Evolutionary conservation across 2,888 invertebrate species (phyloP), one percentile per base, ranked within the genome.

Genomic region (Drosophila atripex): DNA sequence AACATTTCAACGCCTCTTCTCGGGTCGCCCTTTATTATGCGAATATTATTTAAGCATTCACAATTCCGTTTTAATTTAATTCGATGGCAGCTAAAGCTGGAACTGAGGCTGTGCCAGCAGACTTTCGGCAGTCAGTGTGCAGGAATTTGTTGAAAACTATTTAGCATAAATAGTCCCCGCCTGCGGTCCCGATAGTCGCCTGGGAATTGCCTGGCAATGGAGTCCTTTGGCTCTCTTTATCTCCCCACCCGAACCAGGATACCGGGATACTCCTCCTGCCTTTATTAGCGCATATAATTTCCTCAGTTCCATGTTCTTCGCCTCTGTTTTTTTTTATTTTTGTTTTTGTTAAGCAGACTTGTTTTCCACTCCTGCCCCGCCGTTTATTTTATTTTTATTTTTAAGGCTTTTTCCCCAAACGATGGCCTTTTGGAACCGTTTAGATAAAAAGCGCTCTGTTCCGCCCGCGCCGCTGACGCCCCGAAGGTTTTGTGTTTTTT

Each of bases 31-130:
- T 71, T 71, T 71, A 71, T 72, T 72, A 72, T 72, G 71, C 69
- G 69, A 71, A 69, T 84, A 84, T 84, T 87, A 87, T 87, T 87
- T 71, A 78, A 75, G 85, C 78, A 78, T 87, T 80, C 78, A 74
- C 78, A 78, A 85, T 87, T 76, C 58, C 71, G 61, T 78, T 73
- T 80, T 87, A 82, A 84, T 84, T 84, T 85, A 82, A 84, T 86
- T 80, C 75, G 76, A 71, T 70, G 71, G 50, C 23, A 23, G 51
- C 6, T 16, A 46, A n/a, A 32, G 51, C 6, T 23, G 21, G 21
- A 23, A 23, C 21, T 23, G 21, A 23, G 4, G 21, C 21, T 23
- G 4, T 23, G 21, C 21, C 21, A 4, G 21, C 21, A 18, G 18
- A 18, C 18, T 18, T 18, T 18, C 18, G 18, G 18, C 18, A 18